Base-by-base conservation (phyloP, 1,140 invertebrate species). In the Trinorchestia longiramus region DNA sequence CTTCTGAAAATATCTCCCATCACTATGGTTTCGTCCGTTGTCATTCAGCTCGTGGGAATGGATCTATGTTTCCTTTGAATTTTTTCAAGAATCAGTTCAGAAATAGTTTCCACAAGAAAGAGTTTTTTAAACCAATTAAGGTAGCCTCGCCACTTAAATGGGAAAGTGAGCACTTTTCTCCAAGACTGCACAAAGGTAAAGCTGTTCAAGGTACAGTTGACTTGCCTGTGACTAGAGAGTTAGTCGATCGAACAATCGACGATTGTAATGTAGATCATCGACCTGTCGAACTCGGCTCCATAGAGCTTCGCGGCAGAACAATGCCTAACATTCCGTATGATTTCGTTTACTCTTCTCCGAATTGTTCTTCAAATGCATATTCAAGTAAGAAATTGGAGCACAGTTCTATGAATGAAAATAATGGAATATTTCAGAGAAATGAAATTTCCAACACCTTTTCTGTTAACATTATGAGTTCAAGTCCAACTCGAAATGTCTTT, bases 221-320 rank as follows among this genome's bases (percentile, higher is more conserved):
- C 40, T 47, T 40, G 43, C 43, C 92, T 40, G 43, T 45, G 43
- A 94, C 92, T 15, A 47, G 92, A 6, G 92, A 43, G 92, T 94
- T 47, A 45, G 92, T 47, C 92, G 92, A 94, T 94, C 92, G 92
- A 94, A 94, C 92, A 94, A 94, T 94, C 92, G 44, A 94, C 43
- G 92, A 11, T 94, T 45, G 43, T 3, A 43, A 90, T 43, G 88
- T 43, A 42, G 88, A 90, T 90, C 88, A 90, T 90, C 88, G 88
- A 90, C 88, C 88, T 15, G 62, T 23, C 28, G 62, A 77, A 77
- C 62, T 3, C 62, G 15, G 28, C 62, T 77, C 62, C 62, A 77
- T 77, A 23, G 36, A 36, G 62, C 28, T 1, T 15, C 11, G 62
- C 62, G 15, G 62, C 62, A 77, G 62, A 77, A 77, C 62, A 77